These are phyloP conservation scores for Diachrysia chrysitis DNA, from an alignment of 2,888 invertebrate genomes.

Conservation along the genomic window DNA sequence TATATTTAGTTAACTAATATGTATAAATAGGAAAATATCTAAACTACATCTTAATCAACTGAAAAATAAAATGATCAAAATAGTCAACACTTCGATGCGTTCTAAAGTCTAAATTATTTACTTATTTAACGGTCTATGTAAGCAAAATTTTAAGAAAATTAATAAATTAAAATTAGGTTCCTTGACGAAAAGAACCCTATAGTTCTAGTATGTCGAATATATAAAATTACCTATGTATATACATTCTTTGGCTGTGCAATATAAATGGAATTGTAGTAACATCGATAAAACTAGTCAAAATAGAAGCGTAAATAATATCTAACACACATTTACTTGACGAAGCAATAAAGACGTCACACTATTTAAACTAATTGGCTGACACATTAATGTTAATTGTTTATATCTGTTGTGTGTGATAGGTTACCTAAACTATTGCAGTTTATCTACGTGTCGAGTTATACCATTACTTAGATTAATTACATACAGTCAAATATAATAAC, in stretches of 20 bases:
- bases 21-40: constrained; percentile 5
- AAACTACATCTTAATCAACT: constrained; percentile 25
- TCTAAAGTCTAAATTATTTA: constrained; percentile 26
- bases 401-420: constrained; percentile 8
- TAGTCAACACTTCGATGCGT: constrained; percentile 50
- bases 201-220: neutral
- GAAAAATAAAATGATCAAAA: constrained; percentile 15
- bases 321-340: constrained; percentile 24
- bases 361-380: constrained; percentile 44
- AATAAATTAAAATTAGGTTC: neutral
- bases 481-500: constrained; percentile 7
- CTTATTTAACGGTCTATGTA: neutral
- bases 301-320: constrained; percentile 24
- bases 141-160: constrained; percentile 9
- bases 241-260: neutral
- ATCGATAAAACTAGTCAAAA: constrained; percentile 12
- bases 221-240: neutral
- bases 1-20: constrained; percentile 20
- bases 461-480: constrained; percentile 23
- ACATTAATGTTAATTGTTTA: constrained; percentile 26
- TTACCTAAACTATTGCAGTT: constrained; percentile 37
- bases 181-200: neutral
- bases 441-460: constrained; percentile 25
- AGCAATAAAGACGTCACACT: constrained; percentile 30
- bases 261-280: neutral